phyloP scores from a whole-genome alignment of 64 coral and sea anemone genomes.

The Anthopleura sola region DNA sequence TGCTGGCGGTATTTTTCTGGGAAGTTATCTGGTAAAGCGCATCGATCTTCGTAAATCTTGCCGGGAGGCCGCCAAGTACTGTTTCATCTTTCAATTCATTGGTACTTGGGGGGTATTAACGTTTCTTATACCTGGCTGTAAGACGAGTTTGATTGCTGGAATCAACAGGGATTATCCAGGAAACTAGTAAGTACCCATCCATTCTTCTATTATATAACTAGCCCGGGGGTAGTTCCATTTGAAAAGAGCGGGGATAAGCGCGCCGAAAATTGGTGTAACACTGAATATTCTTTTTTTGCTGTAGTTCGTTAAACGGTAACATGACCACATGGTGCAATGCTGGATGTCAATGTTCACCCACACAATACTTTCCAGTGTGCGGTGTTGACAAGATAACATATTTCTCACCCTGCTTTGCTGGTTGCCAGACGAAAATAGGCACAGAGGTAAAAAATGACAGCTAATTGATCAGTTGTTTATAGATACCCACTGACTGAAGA shows the following conservation, averaged over 20 bases:
- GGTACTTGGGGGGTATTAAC: constrained; percentile 87
- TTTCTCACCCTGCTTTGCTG: constrained; percentile 82
- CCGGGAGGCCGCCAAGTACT: constrained; percentile 82
- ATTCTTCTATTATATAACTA: no score
- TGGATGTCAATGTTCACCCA: constrained; percentile 58
- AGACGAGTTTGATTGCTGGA: constrained; percentile 79
- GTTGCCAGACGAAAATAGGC: constrained; percentile 46
- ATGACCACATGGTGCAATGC: constrained; percentile 68
- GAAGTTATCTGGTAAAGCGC: constrained; percentile 89
- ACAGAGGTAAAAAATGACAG: constrained; percentile 16
- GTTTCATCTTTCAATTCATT: constrained; percentile 92
- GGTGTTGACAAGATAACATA: constrained; percentile 85
- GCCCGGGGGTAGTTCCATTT: no score
- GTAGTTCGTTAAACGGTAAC: constrained; percentile 14
- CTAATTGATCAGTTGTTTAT: not conserved
- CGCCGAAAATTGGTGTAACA: not conserved
- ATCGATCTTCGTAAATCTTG: constrained; percentile 78
- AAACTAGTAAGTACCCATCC: constrained; percentile 36
- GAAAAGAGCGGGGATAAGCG: no score
- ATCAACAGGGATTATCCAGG: constrained; percentile 26
- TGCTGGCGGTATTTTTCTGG: constrained; percentile 95
- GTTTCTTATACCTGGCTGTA: constrained; percentile 93
- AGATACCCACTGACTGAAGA: not conserved
- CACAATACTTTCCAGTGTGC: constrained; percentile 76
- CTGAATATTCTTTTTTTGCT: not conserved